These are phyloP conservation scores for Arctia plantaginis DNA, from an alignment of 2,888 invertebrate species.

Conservation along the genomic window DNA sequence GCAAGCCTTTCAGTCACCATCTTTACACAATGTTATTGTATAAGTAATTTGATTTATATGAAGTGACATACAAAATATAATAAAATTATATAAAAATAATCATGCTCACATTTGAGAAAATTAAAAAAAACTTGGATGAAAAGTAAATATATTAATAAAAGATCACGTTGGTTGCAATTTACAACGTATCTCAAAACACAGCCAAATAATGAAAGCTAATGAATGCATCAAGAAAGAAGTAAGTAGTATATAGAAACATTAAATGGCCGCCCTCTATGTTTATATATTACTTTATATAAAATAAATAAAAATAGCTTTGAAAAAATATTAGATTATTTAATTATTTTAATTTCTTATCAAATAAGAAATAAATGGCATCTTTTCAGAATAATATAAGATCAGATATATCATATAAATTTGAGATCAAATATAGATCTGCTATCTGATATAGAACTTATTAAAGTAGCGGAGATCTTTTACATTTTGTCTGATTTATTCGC, in stretches of 20 bases:
- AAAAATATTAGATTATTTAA: not conserved
- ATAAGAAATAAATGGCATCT: not conserved
- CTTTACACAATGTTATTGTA: not conserved
- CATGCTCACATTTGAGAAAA: slow-evolving; percentile 9
- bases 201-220: slow-evolving; percentile 30
- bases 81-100: not conserved
- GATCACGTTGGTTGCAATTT: not conserved
- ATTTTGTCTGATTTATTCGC: not conserved
- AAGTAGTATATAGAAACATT: not conserved
- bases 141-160: slow-evolving; percentile 7
- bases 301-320: not conserved
- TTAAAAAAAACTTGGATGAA: not conserved
- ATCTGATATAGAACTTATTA: not conserved
- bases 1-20: not conserved
- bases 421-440: not conserved
- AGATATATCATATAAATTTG: not conserved
- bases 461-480: not conserved
- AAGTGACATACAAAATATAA: not conserved
- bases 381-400: not conserved
- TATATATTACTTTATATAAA: not conserved
- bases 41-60: not conserved
- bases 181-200: not conserved
- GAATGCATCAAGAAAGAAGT: slow-evolving; percentile 29
- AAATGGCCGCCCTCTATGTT: slow-evolving; percentile 1
- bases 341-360: not conserved